Evolutionary conservation across 2,113 vertebrate genomes (phyloP), one percentile per base, ranked within the genome.

Genomic region (Morone saxatilis): DNA sequence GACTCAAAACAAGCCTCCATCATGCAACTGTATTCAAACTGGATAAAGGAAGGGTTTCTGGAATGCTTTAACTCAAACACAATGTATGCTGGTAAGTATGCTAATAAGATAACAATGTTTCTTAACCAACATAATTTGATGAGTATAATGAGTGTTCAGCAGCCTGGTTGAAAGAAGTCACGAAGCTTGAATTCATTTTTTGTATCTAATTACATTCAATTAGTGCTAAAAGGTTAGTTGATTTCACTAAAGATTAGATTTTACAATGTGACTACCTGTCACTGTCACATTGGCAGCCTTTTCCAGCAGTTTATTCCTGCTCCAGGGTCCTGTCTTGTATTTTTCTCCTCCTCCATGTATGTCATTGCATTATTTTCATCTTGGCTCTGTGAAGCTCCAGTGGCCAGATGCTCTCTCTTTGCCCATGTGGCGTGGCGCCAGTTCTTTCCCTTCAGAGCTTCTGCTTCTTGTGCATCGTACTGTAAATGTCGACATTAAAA

Each of bases 401-500:
- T 81, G 79, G 81, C 82, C 84, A 80, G 76, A 88, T 85, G 83
- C 78, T 81, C 71, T 80, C 71, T 82, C 78, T 71, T 53, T 59
- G 80, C 79, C 74, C 50, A 56, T 63, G 76, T 79, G 74, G 76
- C 65, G 19, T 50, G 38, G 48, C 9, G 60, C 76, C 89, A 84
- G 45, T 69, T n/a, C 88, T 80, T 61, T 81, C 48, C 75, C 81
- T 76, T 56, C 66, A 72, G 53, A 70, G 74, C 82, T 1, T 47
- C 62, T 50, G 67, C 75, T 69, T 73, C 76, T 54, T 81, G 88
- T 77, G 83, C 84, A 76, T 73, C 13, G 54, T 68, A 84, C 88
- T 89, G 89, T 88, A 90, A 91, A 91, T 85, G 77, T 85, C 71
- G 25, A 61, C 86, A 80, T 85, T 86, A 89, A 90, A 80, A 82